phyloP scores from a whole-genome alignment of 2,113 vertebrate species.

The Anoplopoma fimbria region DNA sequence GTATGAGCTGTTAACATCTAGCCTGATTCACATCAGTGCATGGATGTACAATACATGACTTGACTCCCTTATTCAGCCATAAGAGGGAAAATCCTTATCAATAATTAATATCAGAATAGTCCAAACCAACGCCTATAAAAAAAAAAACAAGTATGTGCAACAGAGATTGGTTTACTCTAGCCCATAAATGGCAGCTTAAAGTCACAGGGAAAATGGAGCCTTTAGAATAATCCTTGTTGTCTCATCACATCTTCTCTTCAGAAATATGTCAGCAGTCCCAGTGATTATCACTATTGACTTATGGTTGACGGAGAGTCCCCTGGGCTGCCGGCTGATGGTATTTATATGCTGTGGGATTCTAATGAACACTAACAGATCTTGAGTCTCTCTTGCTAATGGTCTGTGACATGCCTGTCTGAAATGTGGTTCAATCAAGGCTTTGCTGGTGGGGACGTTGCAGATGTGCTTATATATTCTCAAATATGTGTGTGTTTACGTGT shows the following conservation, averaged over 20 bases:
- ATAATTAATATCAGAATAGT: background rate
- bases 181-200: background rate
- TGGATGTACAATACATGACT: conserved; percentile 3
- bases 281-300: conserved; percentile 18
- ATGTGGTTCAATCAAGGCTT: conserved; percentile 48
- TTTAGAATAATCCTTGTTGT: background rate
- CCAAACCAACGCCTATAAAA: too few relatives aligned
- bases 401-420: conserved; percentile 45
- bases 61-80: background rate
- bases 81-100: background rate
- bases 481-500: conserved; percentile 1
- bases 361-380: conserved; percentile 55
- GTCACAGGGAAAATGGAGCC: background rate
- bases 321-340: conserved; percentile 45
- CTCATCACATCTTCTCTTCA: background rate
- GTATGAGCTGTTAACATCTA: background rate
- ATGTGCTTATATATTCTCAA: too few relatives aligned
- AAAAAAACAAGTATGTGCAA: background rate
- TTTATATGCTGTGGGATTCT: conserved; percentile 50
- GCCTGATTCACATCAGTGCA: conserved; percentile 13
- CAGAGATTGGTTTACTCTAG: background rate
- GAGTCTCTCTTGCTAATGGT: conserved; percentile 59
- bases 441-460: background rate
- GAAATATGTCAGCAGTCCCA: conserved; percentile 8
- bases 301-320: conserved; percentile 24